Evolutionary conservation across 1,140 invertebrate species (phyloP).

Genomic region (Drosophila kepulauana): DNA sequence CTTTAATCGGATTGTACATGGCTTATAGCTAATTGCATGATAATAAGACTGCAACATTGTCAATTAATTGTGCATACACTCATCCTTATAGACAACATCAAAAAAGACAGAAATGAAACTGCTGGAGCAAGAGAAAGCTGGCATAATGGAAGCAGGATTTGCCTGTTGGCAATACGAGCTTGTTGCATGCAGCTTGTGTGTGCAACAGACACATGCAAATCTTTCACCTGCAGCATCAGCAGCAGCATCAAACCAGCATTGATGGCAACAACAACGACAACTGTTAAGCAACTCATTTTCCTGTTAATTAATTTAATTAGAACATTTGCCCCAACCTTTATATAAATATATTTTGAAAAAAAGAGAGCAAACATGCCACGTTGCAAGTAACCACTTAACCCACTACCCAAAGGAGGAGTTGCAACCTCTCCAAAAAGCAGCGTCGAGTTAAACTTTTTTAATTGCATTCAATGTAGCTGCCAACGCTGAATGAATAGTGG

Average conservation of each 20-base stretch:
- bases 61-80: slow-evolving; percentile 23
- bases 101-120: background rate
- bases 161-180: slow-evolving; percentile 18
- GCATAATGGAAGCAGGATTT: slow-evolving; percentile 6
- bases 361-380: slow-evolving; percentile 30
- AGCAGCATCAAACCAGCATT: slow-evolving; percentile 10
- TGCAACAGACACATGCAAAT: slow-evolving; percentile 40
- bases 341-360: slow-evolving; percentile 4
- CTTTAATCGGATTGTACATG: slow-evolving; percentile 9
- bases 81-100: background rate
- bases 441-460: slow-evolving; percentile 70
- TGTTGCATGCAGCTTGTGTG: background rate
- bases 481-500: slow-evolving; percentile 48
- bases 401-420: background rate
- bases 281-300: slow-evolving; percentile 74
- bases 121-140: background rate
- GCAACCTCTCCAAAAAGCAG: background rate
- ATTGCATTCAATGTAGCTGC: slow-evolving; percentile 81
- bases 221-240: slow-evolving; percentile 40
- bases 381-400: slow-evolving; percentile 35
- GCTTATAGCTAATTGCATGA: slow-evolving; percentile 27
- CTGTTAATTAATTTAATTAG: slow-evolving; percentile 81
- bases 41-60: background rate
- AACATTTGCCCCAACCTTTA: slow-evolving; percentile 37
- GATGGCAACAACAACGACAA: slow-evolving; percentile 48